phyloP scores from a whole-genome alignment of 1,140 invertebrate species.

The Popillia japonica region DNA sequence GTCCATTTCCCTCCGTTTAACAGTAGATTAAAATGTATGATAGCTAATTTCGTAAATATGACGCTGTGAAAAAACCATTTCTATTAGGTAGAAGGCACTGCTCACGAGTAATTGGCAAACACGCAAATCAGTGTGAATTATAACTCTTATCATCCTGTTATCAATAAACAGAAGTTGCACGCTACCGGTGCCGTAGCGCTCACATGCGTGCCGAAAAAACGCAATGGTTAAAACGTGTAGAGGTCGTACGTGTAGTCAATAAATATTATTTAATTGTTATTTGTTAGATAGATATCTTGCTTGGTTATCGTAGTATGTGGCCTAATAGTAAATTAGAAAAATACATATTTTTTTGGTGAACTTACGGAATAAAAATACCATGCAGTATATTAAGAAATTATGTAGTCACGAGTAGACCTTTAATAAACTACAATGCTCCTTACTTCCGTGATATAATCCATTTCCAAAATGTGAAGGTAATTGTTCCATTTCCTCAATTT shows the following conservation, averaged over 20 bases:
- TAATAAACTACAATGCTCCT: too few relatives aligned
- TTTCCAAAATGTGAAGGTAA: too few relatives aligned
- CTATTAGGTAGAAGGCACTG: background rate
- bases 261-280: conserved; percentile 7
- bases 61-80: background rate
- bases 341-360: background rate
- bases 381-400: too few relatives aligned
- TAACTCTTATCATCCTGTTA: conserved; percentile 4
- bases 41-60: background rate
- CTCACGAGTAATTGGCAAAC: background rate
- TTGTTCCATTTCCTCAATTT: too few relatives aligned
- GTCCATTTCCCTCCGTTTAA: too few relatives aligned
- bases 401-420: too few relatives aligned
- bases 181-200: background rate
- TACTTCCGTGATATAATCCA: too few relatives aligned
- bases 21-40: too few relatives aligned
- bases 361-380: too few relatives aligned
- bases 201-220: background rate
- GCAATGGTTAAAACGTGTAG: background rate
- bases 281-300: background rate
- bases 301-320: background rate
- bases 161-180: conserved; percentile 4
- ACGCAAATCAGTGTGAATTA: conserved; percentile 10
- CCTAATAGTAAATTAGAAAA: background rate
- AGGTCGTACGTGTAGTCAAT: background rate